These are phyloP conservation scores for Euplagia quadripunctaria DNA, from an alignment of 2,888 invertebrate genomes.

Conservation along the genomic window DNA sequence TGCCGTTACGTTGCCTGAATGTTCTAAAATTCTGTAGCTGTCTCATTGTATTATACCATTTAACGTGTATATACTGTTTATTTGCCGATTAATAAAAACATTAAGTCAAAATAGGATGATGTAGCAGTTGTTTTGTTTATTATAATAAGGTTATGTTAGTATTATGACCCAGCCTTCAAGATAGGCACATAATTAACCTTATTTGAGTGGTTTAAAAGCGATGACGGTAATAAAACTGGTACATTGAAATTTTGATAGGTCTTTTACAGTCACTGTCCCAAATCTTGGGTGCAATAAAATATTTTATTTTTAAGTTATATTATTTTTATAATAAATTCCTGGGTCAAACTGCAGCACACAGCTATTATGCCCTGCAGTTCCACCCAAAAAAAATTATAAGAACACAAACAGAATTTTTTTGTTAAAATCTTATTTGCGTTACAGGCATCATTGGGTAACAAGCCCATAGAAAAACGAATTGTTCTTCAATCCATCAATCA, in stretches of 20 bases:
- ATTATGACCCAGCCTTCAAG: neutral
- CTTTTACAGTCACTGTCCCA: neutral
- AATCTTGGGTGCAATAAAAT: neutral
- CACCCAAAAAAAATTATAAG: neutral
- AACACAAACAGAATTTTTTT: too few species aligned
- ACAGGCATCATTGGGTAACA: too few species aligned
- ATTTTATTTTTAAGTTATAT: neutral
- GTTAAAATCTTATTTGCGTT: too few species aligned
- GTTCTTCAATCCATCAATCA: too few species aligned
- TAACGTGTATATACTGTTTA: neutral
- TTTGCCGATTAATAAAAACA: neutral
- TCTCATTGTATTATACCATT: neutral
- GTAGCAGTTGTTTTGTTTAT: neutral
- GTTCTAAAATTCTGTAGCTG: constrained; percentile 3
- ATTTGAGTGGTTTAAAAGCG: neutral
- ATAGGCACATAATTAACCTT: neutral
- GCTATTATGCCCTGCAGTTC: neutral
- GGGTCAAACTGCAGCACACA: neutral
- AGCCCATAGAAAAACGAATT: too few species aligned
- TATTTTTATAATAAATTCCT: neutral
- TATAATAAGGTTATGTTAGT: constrained; percentile 12
- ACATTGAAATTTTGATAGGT: neutral
- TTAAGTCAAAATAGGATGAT: neutral
- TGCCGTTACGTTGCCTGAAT: constrained; percentile 5
- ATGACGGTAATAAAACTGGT: too few species aligned